Evolutionary conservation across 2,797 vertebrate species (phyloP), one percentile per base, ranked within the genome.

Genomic region (Premnoplex brunnescens): DNA sequence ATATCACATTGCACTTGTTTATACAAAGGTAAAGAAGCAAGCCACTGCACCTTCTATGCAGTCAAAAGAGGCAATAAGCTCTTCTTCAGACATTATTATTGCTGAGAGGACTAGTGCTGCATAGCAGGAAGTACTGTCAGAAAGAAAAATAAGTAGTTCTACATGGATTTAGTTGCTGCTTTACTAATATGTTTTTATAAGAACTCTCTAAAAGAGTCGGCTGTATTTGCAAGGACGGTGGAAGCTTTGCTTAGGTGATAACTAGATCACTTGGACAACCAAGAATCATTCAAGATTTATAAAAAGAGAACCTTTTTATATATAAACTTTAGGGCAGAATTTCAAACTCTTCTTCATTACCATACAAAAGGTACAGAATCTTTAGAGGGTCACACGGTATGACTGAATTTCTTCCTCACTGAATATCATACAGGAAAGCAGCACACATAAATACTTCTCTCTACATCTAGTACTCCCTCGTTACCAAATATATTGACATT

Each of bases 141-240:
- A 66, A 67, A 77, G 1, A 49, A 68, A 67, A 80, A 13, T 14
- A 73, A 49, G 10, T 1, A 58, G 5, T 43, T 90, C 36, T n/a
- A 22, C 0, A 0, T 14, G 24, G 8, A 20, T 54, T 56, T 14
- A 19, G 14, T 1, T 54, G 19, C 19, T 41, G 3, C 1, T 4
- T 66, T 85, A 41, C 8, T 5, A 67, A 34, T 7, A 46, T 12
- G 6, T 34, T 84, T 58, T 85, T 39, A 8, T 15, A 83, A 64
- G 12, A 56, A 41, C 21, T 44, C n/a, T 39, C 27, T 74, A 12
- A 79, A 74, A 36, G 1, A 78, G 14, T 19, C 32, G 76, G n/a
- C 24, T 44, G 15, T 12, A 10, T n/a, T 49, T 71, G 12, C 21
- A 71, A 69, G 19, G 43, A 30, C 12, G 78, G 44, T 1, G 11